These are phyloP conservation scores for Montifringilla adamsi DNA, from an alignment of 2,113 vertebrate genomes.

Conservation along the genomic window DNA sequence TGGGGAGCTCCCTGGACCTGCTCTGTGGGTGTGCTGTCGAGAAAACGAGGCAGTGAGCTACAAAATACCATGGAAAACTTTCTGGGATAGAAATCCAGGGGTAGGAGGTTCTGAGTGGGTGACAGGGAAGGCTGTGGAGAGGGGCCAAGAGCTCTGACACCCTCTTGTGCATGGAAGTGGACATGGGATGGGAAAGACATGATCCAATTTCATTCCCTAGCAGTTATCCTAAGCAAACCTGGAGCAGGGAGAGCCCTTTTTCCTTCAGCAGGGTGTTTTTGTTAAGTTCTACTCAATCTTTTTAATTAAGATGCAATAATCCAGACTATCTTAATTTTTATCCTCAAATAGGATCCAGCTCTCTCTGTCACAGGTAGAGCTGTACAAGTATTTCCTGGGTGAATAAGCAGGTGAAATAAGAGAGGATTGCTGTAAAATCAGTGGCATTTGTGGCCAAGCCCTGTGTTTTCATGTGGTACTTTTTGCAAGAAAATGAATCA, in stretches of 20 bases:
- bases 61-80: neutral
- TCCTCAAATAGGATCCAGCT: neutral
- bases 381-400: neutral
- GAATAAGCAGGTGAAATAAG: neutral
- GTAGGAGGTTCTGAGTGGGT: neutral
- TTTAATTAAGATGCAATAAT: neutral
- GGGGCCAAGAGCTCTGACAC: neutral
- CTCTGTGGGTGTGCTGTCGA: neutral
- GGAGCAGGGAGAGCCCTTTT: neutral
- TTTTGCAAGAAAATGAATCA: neutral
- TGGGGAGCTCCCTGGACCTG: neutral
- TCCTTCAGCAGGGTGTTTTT: neutral
- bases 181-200: neutral
- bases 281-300: neutral
- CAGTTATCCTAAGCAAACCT: neutral
- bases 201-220: neutral
- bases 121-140: neutral
- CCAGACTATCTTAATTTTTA: neutral
- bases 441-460: neutral
- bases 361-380: neutral
- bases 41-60: neutral
- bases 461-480: neutral
- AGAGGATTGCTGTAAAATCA: neutral
- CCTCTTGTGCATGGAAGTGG: neutral
- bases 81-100: neutral